phyloP scores from a whole-genome alignment of 2,888 invertebrate species.

The Apodemia zela region DNA sequence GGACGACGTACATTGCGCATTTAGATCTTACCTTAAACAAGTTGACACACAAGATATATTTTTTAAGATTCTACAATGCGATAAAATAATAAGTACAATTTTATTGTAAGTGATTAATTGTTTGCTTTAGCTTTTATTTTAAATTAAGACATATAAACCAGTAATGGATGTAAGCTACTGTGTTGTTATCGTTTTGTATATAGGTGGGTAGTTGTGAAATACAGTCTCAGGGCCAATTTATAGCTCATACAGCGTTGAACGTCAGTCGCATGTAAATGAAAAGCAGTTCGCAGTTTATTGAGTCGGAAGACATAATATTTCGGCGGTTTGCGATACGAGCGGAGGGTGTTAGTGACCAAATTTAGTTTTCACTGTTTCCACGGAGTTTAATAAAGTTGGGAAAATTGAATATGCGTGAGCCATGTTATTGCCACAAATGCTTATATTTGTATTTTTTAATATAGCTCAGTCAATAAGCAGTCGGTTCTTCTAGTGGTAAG shows the following conservation, averaged over 20 bases:
- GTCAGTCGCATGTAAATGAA: slow-evolving; percentile 50
- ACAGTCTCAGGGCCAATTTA: slow-evolving; percentile 49
- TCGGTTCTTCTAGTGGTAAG: too few relatives aligned
- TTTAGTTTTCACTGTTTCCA: slow-evolving; percentile 4
- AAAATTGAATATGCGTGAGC: not conserved
- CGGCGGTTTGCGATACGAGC: slow-evolving; percentile 23
- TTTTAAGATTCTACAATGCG: too few relatives aligned
- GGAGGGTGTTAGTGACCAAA: slow-evolving; percentile 14
- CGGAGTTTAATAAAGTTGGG: not conserved
- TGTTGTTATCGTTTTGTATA: slow-evolving; percentile 18
- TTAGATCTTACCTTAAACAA: not conserved
- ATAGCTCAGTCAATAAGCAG: not conserved
- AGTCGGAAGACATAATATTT: slow-evolving; percentile 46
- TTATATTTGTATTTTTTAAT: not conserved
- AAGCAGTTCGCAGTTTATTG: slow-evolving; percentile 48
- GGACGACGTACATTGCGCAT: not conserved
- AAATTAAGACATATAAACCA: slow-evolving; percentile 3
- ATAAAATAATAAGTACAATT: too few relatives aligned
- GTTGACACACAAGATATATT: not conserved
- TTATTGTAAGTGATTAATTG: too few relatives aligned
- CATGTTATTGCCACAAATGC: not conserved
- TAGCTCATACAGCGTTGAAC: slow-evolving; percentile 46
- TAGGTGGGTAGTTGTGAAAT: slow-evolving; percentile 35
- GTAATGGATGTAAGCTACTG: slow-evolving; percentile 30
- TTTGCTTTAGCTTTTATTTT: too few relatives aligned